Conservation (phyloP, 2,888 invertebrate species). For the Nemotelus nigrinus region DNA sequence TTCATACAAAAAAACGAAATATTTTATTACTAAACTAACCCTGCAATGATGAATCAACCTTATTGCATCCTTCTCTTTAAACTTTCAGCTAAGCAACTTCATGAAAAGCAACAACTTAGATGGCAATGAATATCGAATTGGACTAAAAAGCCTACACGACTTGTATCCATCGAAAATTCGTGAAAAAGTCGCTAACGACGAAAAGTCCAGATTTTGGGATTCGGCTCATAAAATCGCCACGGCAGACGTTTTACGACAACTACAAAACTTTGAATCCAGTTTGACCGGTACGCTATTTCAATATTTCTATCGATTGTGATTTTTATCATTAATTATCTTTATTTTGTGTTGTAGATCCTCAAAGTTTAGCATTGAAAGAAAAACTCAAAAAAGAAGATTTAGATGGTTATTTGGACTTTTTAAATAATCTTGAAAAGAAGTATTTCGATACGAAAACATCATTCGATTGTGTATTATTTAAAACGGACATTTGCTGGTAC, state of each 20-base stretch:
- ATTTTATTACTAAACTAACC: too few species aligned
- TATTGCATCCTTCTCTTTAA: too few species aligned
- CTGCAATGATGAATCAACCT: too few species aligned
- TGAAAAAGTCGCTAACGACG: slow-evolving; percentile 82
- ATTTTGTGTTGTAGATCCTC: slow-evolving; percentile 59
- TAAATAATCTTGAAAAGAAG: slow-evolving; percentile 87
- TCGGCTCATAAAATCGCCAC: slow-evolving; percentile 79
- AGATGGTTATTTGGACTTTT: slow-evolving; percentile 84
- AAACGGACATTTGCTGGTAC: slow-evolving; percentile 90
- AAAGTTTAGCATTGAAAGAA: slow-evolving; percentile 72
- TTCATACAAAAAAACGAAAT: too few species aligned
- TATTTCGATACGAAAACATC: slow-evolving; percentile 87
- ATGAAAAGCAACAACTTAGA: slow-evolving; percentile 73
- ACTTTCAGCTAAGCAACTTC: slow-evolving; percentile 57
- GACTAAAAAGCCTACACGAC: slow-evolving; percentile 85
- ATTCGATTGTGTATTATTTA: slow-evolving; percentile 92
- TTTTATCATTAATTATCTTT: neutral
- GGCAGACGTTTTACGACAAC: slow-evolving; percentile 79
- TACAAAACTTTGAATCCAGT: slow-evolving; percentile 78
- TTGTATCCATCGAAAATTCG: slow-evolving; percentile 86
- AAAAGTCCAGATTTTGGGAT: slow-evolving; percentile 87
- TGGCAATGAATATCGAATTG: slow-evolving; percentile 86
- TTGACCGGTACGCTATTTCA: slow-evolving; percentile 66
- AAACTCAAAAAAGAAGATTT: slow-evolving; percentile 89
- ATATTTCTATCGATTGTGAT: slow-evolving; percentile 23